Evolutionary conservation across 1,140 invertebrate genomes (phyloP).

Genomic region (Apis cerana): DNA sequence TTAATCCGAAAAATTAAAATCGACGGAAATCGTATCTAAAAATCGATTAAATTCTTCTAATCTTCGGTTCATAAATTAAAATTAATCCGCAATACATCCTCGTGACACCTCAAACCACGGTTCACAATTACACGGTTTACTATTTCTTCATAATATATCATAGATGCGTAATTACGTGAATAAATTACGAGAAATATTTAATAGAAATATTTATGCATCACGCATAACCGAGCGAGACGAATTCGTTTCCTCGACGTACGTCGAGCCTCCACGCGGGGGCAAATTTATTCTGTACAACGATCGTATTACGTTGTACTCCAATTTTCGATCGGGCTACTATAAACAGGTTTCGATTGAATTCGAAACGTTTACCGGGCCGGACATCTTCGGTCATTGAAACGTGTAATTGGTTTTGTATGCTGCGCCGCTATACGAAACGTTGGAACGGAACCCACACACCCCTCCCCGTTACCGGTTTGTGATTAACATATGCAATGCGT

Average conservation of each 20-base stretch:
- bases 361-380: slow-evolving; percentile 32
- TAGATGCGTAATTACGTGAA: no score
- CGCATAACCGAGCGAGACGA: no score
- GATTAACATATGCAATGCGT: slow-evolving; percentile 47
- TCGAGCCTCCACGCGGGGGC: background rate
- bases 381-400: slow-evolving; percentile 50
- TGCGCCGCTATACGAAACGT: slow-evolving; percentile 23
- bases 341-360: slow-evolving; percentile 49
- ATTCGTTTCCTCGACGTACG: slow-evolving; percentile 2
- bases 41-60: no score
- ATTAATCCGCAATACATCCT: no score
- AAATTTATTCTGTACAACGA: slow-evolving; percentile 43
- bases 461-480: slow-evolving; percentile 4
- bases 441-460: background rate
- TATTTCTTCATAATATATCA: no score
- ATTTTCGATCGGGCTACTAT: slow-evolving; percentile 40
- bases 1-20: no score
- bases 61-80: no score
- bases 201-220: background rate
- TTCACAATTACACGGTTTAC: no score
- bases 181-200: no score
- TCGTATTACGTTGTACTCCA: slow-evolving; percentile 33
- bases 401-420: slow-evolving; percentile 53
- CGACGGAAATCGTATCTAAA: no score
- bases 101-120: no score